These are phyloP conservation scores for Halictus ligatus DNA, from an alignment of 2,888 invertebrate species.

Conservation along the genomic window DNA sequence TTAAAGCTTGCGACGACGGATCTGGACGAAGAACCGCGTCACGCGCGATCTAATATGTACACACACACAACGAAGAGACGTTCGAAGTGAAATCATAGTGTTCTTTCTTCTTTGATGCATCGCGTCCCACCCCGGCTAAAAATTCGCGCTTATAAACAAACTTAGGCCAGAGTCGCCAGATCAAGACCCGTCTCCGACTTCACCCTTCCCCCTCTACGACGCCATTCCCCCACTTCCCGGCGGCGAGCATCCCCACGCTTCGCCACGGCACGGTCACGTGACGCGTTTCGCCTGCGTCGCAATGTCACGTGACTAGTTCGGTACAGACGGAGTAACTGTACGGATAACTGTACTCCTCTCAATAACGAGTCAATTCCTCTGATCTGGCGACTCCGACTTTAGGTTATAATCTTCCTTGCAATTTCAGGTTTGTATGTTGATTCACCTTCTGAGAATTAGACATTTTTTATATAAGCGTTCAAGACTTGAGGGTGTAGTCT, in stretches of 20 bases:
- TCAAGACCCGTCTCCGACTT: too few relatives aligned
- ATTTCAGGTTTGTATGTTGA: constrained; percentile 41
- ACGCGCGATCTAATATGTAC: constrained; percentile 56
- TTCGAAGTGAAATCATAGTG: constrained; percentile 34
- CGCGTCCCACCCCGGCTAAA: constrained; percentile 58
- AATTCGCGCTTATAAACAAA: constrained; percentile 2
- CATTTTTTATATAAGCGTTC: neutral
- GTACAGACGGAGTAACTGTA: too few relatives aligned
- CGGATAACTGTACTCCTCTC: too few relatives aligned
- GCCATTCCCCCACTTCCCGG: too few relatives aligned
- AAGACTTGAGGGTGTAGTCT: neutral
- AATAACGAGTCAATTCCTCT: too few relatives aligned
- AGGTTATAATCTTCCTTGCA: neutral
- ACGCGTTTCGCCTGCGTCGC: too few relatives aligned
- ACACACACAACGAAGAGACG: constrained; percentile 24
- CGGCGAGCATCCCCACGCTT: too few relatives aligned
- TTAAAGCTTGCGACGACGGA: constrained; percentile 62
- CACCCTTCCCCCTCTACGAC: too few relatives aligned
- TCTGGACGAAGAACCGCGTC: constrained; percentile 62
- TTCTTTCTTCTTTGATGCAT: constrained; percentile 19
- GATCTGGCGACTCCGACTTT: too few relatives aligned
- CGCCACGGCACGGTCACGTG: too few relatives aligned
- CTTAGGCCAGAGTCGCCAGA: too few relatives aligned
- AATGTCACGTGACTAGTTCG: too few relatives aligned
- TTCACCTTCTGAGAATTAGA: neutral